Conservation (phyloP, 2,797 vertebrate species). For the Pyrocephalus nanus region DNA sequence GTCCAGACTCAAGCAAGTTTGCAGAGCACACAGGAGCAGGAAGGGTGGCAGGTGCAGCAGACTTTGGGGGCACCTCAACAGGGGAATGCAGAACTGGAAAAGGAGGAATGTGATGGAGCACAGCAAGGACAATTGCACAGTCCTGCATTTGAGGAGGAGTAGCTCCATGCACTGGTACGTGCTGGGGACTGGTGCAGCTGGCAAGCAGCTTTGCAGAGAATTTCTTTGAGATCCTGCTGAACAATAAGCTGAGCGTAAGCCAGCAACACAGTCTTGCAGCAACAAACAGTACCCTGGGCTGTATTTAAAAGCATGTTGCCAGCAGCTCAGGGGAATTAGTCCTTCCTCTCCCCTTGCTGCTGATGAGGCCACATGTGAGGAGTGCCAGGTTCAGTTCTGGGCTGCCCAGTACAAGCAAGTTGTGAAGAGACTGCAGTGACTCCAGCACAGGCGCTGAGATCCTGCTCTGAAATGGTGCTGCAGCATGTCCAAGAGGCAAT, state of each 20-base stretch:
- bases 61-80: neutral
- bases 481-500: neutral
- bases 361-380: neutral
- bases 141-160: neutral
- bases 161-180: rapidly evolving
- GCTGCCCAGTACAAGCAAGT: neutral
- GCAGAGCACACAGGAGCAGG: neutral
- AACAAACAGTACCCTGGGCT: neutral
- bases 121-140: neutral
- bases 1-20: neutral
- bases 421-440: neutral
- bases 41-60: neutral
- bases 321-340: rapidly evolving
- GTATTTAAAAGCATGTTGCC: neutral
- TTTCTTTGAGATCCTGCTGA: neutral
- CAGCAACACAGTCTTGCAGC: neutral
- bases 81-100: neutral
- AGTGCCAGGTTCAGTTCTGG: neutral
- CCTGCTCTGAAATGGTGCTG: neutral
- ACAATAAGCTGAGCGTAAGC: neutral
- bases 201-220: neutral
- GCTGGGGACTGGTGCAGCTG: neutral
- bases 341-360: neutral
- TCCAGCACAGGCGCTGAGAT: neutral
- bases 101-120: neutral